phyloP scores from a whole-genome alignment of 2,888 invertebrate species.

The Rhamnusium bicolor region DNA sequence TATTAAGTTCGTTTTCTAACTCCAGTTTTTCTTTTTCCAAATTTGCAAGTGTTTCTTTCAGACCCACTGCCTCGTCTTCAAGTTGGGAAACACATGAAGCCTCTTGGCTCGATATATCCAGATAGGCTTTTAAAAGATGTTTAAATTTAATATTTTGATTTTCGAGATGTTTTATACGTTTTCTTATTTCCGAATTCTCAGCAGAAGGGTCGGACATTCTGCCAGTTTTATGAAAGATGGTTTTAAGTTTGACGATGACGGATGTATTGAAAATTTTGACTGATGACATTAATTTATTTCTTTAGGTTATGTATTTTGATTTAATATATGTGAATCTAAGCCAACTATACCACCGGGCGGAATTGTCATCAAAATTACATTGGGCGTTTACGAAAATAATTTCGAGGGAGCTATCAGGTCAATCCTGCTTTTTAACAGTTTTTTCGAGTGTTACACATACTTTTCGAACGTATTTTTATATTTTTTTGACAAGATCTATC shows the following conservation, averaged over 20 bases:
- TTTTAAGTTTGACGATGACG: background rate
- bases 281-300: background rate
- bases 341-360: no score
- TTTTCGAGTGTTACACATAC: no score
- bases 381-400: no score
- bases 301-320: constrained; percentile 20
- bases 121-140: constrained; percentile 48
- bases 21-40: constrained; percentile 51
- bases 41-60: constrained; percentile 44
- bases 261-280: constrained; percentile 7
- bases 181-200: constrained; percentile 46
- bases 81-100: constrained; percentile 34
- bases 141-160: constrained; percentile 54
- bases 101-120: constrained; percentile 52
- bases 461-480: no score
- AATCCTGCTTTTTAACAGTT: no score
- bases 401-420: no score
- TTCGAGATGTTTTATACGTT: constrained; percentile 54
- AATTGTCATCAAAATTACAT: no score
- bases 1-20: constrained; percentile 46
- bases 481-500: no score
- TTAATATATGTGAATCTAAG: no score
- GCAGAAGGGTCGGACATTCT: background rate
- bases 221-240: no score
- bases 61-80: constrained; percentile 39